Conservation (phyloP, 1,140 invertebrate genomes). For the Harpegnathos saltator region DNA sequence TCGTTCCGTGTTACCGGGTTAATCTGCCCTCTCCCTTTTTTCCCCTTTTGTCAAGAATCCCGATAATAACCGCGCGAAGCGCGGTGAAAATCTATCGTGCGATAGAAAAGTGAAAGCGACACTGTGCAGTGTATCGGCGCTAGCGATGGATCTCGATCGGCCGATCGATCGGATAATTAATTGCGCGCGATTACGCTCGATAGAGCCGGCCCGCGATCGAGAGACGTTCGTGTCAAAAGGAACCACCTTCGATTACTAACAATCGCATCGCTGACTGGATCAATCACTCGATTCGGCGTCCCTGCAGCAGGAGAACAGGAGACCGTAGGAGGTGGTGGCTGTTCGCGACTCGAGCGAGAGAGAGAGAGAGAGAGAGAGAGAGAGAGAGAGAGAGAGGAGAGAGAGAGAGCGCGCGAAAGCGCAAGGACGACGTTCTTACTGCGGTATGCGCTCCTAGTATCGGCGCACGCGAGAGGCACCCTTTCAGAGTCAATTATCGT, state of each 20-base stretch:
- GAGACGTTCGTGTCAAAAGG: background rate
- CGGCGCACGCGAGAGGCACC: conserved; percentile 74
- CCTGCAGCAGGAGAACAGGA: conserved; percentile 76
- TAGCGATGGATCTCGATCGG: conserved; percentile 2
- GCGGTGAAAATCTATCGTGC: background rate
- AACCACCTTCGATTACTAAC: conserved; percentile 39
- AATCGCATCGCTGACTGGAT: conserved; percentile 48
- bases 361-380: too few relatives aligned
- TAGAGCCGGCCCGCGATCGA: background rate
- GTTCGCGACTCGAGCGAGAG: conserved; percentile 62
- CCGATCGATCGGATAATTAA: conserved; percentile 22
- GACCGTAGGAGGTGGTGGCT: conserved; percentile 62
- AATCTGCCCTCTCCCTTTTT: background rate
- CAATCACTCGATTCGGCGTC: conserved; percentile 71
- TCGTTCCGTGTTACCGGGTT: conserved; percentile 7
- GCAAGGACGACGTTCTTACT: conserved; percentile 53
- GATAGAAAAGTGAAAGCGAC: background rate
- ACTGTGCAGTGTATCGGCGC: background rate
- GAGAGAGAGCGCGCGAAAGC: conserved; percentile 58
- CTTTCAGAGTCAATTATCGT: conserved; percentile 61
- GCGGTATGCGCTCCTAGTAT: conserved; percentile 78
- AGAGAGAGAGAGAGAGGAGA: too few relatives aligned
- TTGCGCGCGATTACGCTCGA: background rate
- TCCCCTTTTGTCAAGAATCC: conserved; percentile 25
- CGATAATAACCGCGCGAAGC: conserved; percentile 15